phyloP scores from a whole-genome alignment of 1,140 invertebrate species.

The Nilaparvata lugens region DNA sequence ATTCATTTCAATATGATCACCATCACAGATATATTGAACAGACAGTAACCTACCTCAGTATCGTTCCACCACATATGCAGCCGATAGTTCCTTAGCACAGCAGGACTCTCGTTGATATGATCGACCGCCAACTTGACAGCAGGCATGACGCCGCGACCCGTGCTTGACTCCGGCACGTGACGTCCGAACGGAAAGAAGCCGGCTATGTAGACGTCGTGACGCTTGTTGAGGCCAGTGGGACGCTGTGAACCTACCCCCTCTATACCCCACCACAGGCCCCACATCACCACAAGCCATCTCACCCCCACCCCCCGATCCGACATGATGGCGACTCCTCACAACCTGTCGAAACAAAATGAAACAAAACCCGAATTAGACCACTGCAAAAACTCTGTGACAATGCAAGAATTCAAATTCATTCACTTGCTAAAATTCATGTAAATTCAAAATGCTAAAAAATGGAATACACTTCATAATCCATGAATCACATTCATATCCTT shows the following conservation, averaged over 20 bases:
- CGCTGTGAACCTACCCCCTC: conserved; percentile 36
- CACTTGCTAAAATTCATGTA: no score
- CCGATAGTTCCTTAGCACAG: conserved; percentile 72
- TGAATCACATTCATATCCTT: no score
- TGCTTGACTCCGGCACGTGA: conserved; percentile 50
- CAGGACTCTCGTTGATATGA: conserved; percentile 83
- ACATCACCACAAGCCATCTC: conserved; percentile 19
- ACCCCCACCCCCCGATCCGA: conserved; percentile 2
- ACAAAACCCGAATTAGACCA: no score
- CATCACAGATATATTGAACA: not conserved
- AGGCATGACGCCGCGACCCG: conserved; percentile 85
- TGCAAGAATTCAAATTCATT: no score
- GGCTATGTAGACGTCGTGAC: conserved; percentile 76
- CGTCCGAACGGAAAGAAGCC: conserved; percentile 82
- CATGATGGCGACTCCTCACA: not conserved
- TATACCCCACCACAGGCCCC: conserved; percentile 21
- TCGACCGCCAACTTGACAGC: conserved; percentile 84
- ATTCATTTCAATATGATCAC: no score
- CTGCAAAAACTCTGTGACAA: no score
- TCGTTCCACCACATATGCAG: conserved; percentile 93
- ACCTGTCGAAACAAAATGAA: no score
- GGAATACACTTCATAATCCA: no score
- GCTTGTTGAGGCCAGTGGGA: conserved; percentile 42
- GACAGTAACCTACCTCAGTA: conserved; percentile 65
- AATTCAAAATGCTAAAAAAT: no score